Conservation (phyloP, 1,140 invertebrate genomes). For the Heliconius hewitsoni region DNA sequence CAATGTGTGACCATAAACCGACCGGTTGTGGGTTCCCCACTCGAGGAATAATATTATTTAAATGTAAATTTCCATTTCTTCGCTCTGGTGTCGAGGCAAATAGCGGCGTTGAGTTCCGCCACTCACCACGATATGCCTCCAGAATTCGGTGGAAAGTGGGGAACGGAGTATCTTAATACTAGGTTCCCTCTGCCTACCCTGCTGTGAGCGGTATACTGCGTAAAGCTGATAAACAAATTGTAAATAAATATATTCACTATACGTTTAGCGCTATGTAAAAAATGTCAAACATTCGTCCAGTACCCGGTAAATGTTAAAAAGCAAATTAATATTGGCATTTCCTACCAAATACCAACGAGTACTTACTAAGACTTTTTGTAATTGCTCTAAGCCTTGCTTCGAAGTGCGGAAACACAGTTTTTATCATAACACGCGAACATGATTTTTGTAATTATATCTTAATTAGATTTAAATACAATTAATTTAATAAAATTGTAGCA, state of each 20-base stretch:
- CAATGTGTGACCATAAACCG: too few relatives aligned
- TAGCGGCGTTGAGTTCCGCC: too few relatives aligned
- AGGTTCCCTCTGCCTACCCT: too few relatives aligned
- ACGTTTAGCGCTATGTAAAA: background rate
- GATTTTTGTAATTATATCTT: conserved; percentile 10
- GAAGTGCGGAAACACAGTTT: conserved; percentile 14
- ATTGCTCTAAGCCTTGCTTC: conserved; percentile 12
- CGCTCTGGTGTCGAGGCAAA: too few relatives aligned
- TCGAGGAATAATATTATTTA: too few relatives aligned
- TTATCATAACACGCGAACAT: background rate
- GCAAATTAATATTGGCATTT: conserved; percentile 15
- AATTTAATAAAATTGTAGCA: background rate
- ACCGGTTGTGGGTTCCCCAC: too few relatives aligned
- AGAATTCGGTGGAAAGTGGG: too few relatives aligned
- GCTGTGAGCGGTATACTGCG: too few relatives aligned
- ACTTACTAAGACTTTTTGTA: conserved; percentile 11
- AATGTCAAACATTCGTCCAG: conserved; percentile 10
- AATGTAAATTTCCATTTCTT: too few relatives aligned
- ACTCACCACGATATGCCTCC: too few relatives aligned
- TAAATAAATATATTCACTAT: background rate
- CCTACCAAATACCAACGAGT: conserved; percentile 13
- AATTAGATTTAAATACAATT: conserved; percentile 7
- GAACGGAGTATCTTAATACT: too few relatives aligned
- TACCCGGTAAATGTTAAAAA: conserved; percentile 9
- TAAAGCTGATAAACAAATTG: background rate